Evolutionary conservation across 2,888 invertebrate species (phyloP).

Genomic region (Cetonia aurata): DNA sequence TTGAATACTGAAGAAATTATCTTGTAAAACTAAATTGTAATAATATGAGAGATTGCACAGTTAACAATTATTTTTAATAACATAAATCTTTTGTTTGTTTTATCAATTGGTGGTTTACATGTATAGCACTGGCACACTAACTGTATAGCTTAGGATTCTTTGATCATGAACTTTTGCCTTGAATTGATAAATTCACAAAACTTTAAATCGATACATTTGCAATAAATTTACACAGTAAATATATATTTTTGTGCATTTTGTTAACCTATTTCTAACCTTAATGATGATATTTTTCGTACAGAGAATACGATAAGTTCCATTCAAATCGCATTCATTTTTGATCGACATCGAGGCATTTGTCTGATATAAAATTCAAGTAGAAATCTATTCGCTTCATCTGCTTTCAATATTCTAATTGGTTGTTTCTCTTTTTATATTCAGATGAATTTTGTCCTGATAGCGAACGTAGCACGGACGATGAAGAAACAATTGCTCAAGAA

Average conservation of each 20-base stretch:
- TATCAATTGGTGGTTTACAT: no score
- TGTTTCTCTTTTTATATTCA: conserved; percentile 58
- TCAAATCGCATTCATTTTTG: conserved; percentile 36
- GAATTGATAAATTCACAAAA: no score
- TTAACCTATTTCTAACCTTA: not conserved
- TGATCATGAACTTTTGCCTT: not conserved
- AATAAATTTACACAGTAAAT: no score
- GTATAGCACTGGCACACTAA: no score
- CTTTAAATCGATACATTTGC: no score
- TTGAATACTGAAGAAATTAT: no score
- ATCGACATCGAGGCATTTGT: conserved; percentile 28
- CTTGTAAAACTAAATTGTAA: no score
- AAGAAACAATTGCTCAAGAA: conserved; percentile 92
- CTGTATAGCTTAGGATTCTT: no score
- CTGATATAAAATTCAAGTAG: conserved; percentile 24
- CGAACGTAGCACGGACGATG: conserved; percentile 86
- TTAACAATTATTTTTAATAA: no score
- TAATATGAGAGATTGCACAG: no score
- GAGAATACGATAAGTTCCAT: conserved; percentile 31
- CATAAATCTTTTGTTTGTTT: no score
- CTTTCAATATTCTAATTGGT: not conserved
- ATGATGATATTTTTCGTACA: conserved; percentile 35
- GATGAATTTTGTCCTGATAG: conserved; percentile 88
- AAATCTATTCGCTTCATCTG: not conserved
- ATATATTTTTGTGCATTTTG: not conserved